Percentiles rank a stretch among this genome's conserved stretches.
These are phyloP conservation scores for Antrozous pallidus DNA, from an alignment of 2,797 vertebrate genomes.

Conservation along the genomic window DNA sequence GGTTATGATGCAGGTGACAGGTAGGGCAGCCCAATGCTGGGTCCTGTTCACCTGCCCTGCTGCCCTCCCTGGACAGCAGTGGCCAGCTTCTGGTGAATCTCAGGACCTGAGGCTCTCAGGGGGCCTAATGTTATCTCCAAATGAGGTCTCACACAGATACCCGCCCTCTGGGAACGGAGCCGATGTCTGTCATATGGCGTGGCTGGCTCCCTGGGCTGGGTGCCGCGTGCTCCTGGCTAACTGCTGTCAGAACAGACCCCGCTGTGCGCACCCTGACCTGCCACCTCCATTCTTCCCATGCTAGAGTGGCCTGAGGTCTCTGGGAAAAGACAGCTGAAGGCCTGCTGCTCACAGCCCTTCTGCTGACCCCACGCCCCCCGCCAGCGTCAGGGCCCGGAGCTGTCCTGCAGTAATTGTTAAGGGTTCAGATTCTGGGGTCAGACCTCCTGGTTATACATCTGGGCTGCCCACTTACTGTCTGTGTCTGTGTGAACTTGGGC, in stretches of 20 bases:
- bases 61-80: neutral
- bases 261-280: neutral
- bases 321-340: neutral
- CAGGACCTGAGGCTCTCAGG: neutral
- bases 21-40: neutral
- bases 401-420: neutral
- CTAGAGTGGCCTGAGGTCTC: neutral
- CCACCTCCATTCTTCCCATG: neutral
- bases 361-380: rapidly evolving
- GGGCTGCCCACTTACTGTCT: neutral
- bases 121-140: neutral
- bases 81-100: neutral
- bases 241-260: neutral
- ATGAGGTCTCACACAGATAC: neutral
- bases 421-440: neutral
- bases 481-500: neutral
- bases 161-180: neutral
- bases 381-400: neutral
- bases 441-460: neutral
- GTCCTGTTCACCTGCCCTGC: neutral
- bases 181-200: rapidly evolving
- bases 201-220: neutral
- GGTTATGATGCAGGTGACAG: neutral
- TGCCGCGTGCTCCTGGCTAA: rapidly evolving
- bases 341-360: neutral